These are phyloP conservation scores for Drosophila flavopinicola DNA, from an alignment of 2,888 invertebrate genomes.

Conservation along the genomic window DNA sequence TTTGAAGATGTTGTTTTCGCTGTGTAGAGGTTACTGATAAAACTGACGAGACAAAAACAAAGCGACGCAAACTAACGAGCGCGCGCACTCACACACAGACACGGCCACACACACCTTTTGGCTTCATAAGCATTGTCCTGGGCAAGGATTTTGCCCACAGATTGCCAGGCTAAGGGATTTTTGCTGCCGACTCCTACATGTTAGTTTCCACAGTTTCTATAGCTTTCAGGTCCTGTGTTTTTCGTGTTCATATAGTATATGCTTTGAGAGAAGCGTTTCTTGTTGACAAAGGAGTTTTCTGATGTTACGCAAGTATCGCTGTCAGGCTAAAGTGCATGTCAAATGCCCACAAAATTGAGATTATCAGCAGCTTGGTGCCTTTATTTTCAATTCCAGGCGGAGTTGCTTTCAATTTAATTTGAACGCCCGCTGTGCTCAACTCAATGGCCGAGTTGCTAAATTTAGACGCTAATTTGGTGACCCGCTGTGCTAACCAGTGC, in stretches of 20 bases:
- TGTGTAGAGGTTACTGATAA: constrained; percentile 12
- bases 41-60: constrained; percentile 12
- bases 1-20: not conserved
- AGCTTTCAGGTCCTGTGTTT: constrained; percentile 19
- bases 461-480: constrained; percentile 72
- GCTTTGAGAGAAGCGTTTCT: constrained; percentile 3
- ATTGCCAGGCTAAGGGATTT: constrained; percentile 37
- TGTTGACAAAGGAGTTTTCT: constrained; percentile 24
- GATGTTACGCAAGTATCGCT: not conserved
- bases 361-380: constrained; percentile 21
- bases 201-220: not conserved
- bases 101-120: constrained; percentile 3
- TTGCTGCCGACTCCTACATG: constrained; percentile 7
- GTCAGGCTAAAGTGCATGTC: constrained; percentile 14
- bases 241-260: not conserved
- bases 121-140: constrained; percentile 34
- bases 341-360: not conserved
- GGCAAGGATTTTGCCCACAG: constrained; percentile 20
- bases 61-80: constrained; percentile 30
- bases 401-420: constrained; percentile 33
- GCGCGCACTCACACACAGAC: constrained; percentile 1
- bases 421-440: constrained; percentile 38
- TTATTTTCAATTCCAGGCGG: constrained; percentile 6
- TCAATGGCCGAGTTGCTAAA: constrained; percentile 65
- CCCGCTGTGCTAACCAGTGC: constrained; percentile 54